Evolutionary conservation across 2,113 vertebrate genomes (phyloP), one percentile per base, ranked within the genome.

Genomic region (Struthio camelus): DNA sequence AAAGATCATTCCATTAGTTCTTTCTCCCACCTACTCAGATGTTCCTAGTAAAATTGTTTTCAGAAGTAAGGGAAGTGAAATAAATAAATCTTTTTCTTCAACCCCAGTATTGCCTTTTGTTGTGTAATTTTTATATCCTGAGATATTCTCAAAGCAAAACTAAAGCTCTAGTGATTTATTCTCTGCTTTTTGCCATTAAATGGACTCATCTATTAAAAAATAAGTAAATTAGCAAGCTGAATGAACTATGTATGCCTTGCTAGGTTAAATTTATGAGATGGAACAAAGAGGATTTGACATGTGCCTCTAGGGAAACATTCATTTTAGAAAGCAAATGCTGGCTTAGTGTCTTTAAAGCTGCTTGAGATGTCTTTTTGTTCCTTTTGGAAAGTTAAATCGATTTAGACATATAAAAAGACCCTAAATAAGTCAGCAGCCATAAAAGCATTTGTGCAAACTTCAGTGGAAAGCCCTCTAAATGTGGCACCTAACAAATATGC

Each of bases 221-320:
- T 51, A 58, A 65, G 46, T 70, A 53, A 90, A 93, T 96, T 92
- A 96, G 93, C 50, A 85, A 96, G 80, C 75, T 87, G 85, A 95
- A 93, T 96, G 96, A 97, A 94, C 73, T 90, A 3, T 61, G 50
- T 87, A 89, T 88, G 75, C 89, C 89, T 65, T 83, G 69, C 40
- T 96, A 80, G 69, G 62, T 94, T 84, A 95, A 97, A 96, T 93
- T 97, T 92, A 89, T 94, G 94, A 84, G 94, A 69, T 61, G 79
- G 69, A 96, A 96, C 89, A 96, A 96, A 97, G 62, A 95, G 88
- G 87, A 95, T 40, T 12, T 97, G 82, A 91, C 66, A 66, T 44
- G 34, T 87, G n/a, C 72, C 87, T 64, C 76, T 56, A 85, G 90
- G 95, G 91, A 53, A 77, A 58, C 70, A 85, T 96, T 91, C 50